Evolutionary conservation across 2,888 invertebrate genomes (phyloP), one percentile per base, ranked within the genome.

Genomic region (Bombylius discolor): DNA sequence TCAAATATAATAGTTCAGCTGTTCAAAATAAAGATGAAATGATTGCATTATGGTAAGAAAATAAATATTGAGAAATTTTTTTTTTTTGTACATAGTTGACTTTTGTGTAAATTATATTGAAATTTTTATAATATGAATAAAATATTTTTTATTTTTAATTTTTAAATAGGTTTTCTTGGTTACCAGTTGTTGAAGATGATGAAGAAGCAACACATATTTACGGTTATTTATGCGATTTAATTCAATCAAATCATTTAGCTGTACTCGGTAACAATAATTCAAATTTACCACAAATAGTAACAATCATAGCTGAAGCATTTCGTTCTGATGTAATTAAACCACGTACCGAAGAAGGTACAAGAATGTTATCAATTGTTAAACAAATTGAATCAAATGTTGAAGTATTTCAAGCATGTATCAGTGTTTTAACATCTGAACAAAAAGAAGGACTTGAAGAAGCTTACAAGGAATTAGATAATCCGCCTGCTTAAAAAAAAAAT

Each of bases 181-280:
- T 99, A 68, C 99, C 99, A 9, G 93, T 97, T 45, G 85, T 89
- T 63, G 97, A 97, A 70, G 99, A 99, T 74, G 82, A 84, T 13
- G 98, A 97, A 64, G 99, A 99, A 76, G 90, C 96, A 51, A 89
- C 90, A 33, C 91, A 95, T 70, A 89, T 99, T 60, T 99, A 97
- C 74, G 89, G 88, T 57, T 91, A 96, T 73, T 78, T 99, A 62
- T 96, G 96, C 77, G 96, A 97, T 78, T 80, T 98, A 63, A 87
- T 96, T 61, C 93, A 95, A 74, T 81, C 83, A 65, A 94, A 95
- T 69, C 89, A 97, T 77, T 85, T 90, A 31, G 78, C 85, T 57
- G 83, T 97, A 59, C 78, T 94, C 67, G 94, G 94, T 55, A 83
- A 82, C 57, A 85, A 93, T 68, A 91, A 94, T 67, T 80, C 84